Base-by-base conservation (phyloP, 2,888 invertebrate genomes). In the Patella pellucida region DNA sequence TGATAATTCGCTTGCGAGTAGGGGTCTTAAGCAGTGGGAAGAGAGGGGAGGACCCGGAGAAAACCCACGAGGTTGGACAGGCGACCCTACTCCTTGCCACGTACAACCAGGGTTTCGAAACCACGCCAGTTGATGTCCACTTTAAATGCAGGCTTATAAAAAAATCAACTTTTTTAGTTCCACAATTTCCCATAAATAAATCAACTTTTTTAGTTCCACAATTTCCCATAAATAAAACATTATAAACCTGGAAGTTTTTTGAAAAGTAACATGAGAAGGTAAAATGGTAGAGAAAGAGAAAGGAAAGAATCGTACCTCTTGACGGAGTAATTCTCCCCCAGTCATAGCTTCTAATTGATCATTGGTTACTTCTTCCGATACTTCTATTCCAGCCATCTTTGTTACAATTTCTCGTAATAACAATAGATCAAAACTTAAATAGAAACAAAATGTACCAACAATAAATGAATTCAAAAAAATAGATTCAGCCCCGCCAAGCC, bases 311-410 rank as follows among this genome's bases (percentile, higher is more conserved):
- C 78, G 69, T 72, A 96, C 97, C 94, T 99, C 99, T 86, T 96
- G 96, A 88, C 96, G 94, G 3, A 99, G 93, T 71, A 98, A 92
- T 92, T 99, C 99, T 0, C 99, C 99, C 12, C 99, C 99, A 74
- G 96, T 95, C 95, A 99, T 96, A 0, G 99, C 98, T 88, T 97
- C 97, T 74, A 99, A 92, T 89, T 99, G 99, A 87, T 99, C 98
- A 31, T 95, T 93, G 0, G 99, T 99, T 93, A 98, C 95, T 92
- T 98, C 98, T 90, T 98, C 97, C 0, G 95, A 95, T 0, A 98
- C 95, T 92, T 99, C 99, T 75, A 99, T 97, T 1, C 99, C 99
- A 0, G 98, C 97, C 99, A 99, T 99, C 93, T 98, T 99, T 92
- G 98, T 97, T 68, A 99, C 96, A 83, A 99, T 96, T 92, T 99